Base-by-base conservation (phyloP, 1,140 invertebrate species). In the Zaprionus davidi region DNA sequence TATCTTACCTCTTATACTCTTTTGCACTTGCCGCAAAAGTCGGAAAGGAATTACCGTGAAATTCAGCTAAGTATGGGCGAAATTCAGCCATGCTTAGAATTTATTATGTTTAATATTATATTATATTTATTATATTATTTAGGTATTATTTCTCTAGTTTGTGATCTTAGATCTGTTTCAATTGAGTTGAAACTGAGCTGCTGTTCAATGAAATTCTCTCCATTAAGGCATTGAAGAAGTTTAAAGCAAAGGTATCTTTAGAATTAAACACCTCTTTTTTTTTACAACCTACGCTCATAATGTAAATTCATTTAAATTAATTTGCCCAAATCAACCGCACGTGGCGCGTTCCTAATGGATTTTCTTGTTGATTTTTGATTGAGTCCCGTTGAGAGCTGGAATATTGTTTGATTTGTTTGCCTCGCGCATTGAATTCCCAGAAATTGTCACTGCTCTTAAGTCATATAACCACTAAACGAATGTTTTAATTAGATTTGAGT, bases 51-150 rank as follows among this genome's bases (percentile, higher is more conserved):
- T 36, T 5, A 5, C 24, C 2, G 9, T 9, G 1, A 36, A 24
- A 36, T 13, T 17, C 11, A 3, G 46, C 46, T 5, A 65, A 57
- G 53, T 67, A 67, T 24, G 64, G 64, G 2, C 64, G 53, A 15
- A 7, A 56, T 31, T n/a, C 44, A 0, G n/a, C 11, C 28, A 51
- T 51, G 11, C 2, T 51, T 12, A 5, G n/a, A 7, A 1, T 51
- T 5, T 9, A 22, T 20, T 46, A 46, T 46, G 2, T 17, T 17
- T 9, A 22, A 1, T 22, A 22, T 17, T 15, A n/a, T n/a, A 41
- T 5, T 41, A 34, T n/a, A 5, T 41, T n/a, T 4, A 15, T 0
- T 41, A n/a, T 41, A n/a, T n/a, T 41, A 1, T 6, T 41, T n/a
- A n/a, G 5, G 15, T 41, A 15, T 41, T 41, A n/a, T 15, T 12